A percentile compares a stretch with the other conserved stretches of the same genome.
Conservation (phyloP, 2,888 invertebrate genomes). For the Pachliopta kotzebuea region DNA sequence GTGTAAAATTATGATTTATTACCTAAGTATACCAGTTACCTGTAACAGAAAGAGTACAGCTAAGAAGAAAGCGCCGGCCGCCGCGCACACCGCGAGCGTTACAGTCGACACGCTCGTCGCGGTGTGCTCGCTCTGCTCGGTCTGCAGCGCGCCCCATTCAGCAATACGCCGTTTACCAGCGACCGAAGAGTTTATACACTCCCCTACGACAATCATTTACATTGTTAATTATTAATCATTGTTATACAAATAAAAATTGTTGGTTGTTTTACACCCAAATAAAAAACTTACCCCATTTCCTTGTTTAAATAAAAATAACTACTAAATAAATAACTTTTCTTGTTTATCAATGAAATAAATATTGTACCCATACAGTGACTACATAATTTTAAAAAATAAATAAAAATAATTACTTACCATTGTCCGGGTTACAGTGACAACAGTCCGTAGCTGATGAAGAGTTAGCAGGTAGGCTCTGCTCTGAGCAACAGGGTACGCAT, state of each 20-base stretch:
- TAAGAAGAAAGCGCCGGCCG: slow-evolving; percentile 85
- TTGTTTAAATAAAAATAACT: too few species aligned
- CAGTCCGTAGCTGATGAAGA: slow-evolving; percentile 74
- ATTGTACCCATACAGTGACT: too few species aligned
- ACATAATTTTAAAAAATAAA: too few species aligned
- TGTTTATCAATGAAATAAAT: too few species aligned
- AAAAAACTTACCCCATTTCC: too few species aligned
- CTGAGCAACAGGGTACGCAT: slow-evolving; percentile 87
- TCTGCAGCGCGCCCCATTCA: slow-evolving; percentile 73
- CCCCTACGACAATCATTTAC: slow-evolving; percentile 69
- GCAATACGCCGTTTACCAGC: slow-evolving; percentile 88
- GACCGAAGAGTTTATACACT: slow-evolving; percentile 86
- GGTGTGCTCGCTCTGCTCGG: slow-evolving; percentile 43
- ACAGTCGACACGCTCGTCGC: slow-evolving; percentile 83
- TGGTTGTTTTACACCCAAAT: too few species aligned
- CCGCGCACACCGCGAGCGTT: slow-evolving; percentile 85
- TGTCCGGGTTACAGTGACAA: slow-evolving; percentile 85
- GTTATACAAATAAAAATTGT: background rate
- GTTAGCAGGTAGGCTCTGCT: slow-evolving; percentile 50
- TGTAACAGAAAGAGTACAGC: slow-evolving; percentile 61
- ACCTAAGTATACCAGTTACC: slow-evolving; percentile 13
- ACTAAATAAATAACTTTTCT: too few species aligned
- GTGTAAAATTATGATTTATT: too few species aligned
- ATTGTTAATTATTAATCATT: background rate
- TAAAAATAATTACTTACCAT: slow-evolving; percentile 66